phyloP scores from a whole-genome alignment of 2,797 vertebrate species.

The Gadopsis marmoratus region DNA sequence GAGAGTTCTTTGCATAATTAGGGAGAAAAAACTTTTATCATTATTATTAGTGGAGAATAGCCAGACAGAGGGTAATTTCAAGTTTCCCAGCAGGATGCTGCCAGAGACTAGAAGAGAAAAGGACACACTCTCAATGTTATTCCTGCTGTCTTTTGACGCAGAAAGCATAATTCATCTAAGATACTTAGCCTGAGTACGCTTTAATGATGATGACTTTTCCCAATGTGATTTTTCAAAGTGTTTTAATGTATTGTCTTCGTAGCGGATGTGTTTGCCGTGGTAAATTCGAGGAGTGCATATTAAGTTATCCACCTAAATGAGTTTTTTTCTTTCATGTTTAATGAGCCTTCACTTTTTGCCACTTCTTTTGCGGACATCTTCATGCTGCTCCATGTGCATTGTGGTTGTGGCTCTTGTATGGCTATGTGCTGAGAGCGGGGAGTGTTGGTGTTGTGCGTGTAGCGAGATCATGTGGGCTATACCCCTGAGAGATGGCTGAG shows the following conservation, averaged over 20 bases:
- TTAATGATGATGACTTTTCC: conserved; percentile 88
- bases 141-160: conserved; percentile 81
- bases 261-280: conserved; percentile 79
- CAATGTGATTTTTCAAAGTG: conserved; percentile 83
- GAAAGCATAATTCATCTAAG: conserved; percentile 81
- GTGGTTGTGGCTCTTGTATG: conserved; percentile 1
- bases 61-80: conserved; percentile 86
- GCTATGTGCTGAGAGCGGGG: conserved; percentile 9
- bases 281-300: conserved; percentile 75
- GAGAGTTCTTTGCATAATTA: conserved; percentile 89
- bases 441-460: conserved; percentile 20
- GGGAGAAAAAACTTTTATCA: conserved; percentile 82
- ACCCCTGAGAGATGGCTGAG: conserved; percentile 48
- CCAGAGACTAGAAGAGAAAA: conserved; percentile 75
- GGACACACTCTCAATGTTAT: conserved; percentile 84
- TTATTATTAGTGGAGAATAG: conserved; percentile 87
- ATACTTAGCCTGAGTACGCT: conserved; percentile 83
- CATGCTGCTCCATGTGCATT: conserved; percentile 8
- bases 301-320: conserved; percentile 71
- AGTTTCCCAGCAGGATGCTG: conserved; percentile 86
- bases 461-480: conserved; percentile 45
- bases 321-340: conserved; percentile 61
- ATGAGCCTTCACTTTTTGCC: conserved; percentile 67
- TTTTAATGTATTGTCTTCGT: conserved; percentile 84
- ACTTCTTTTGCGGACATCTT: conserved; percentile 22